phyloP scores from a whole-genome alignment of 2,797 vertebrate species.

The Cryptoblepharus egeriae region DNA sequence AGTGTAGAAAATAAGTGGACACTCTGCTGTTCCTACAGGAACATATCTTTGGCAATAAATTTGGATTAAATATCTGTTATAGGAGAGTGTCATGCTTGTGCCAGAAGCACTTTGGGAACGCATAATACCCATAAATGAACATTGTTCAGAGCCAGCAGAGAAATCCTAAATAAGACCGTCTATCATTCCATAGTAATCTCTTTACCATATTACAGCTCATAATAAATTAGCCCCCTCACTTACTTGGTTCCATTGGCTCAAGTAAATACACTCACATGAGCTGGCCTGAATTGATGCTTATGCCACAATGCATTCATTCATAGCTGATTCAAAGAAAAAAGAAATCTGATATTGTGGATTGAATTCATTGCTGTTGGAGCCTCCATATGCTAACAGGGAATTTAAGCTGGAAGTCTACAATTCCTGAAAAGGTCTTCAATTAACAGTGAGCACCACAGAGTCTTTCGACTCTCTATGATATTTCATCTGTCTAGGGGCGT shows the following conservation, averaged over 20 bases:
- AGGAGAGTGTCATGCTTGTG: slow-evolving; percentile 58
- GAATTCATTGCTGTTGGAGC: fast-evolving
- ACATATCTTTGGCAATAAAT: slow-evolving; percentile 66
- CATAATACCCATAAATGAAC: slow-evolving; percentile 68
- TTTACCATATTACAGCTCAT: slow-evolving; percentile 55
- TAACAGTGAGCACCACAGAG: neutral
- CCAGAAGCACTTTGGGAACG: slow-evolving; percentile 67
- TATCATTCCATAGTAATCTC: slow-evolving; percentile 61
- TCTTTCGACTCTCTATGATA: slow-evolving; percentile 7
- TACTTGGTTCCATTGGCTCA: slow-evolving; percentile 51
- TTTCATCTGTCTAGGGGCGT: slow-evolving; percentile 37
- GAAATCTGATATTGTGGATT: slow-evolving; percentile 9
- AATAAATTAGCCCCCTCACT: slow-evolving; percentile 61
- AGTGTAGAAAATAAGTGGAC: slow-evolving; percentile 42
- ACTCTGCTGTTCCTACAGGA: slow-evolving; percentile 53
- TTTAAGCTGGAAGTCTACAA: neutral
- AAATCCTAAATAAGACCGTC: slow-evolving; percentile 67
- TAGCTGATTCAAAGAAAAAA: slow-evolving; percentile 25
- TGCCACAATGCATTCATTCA: slow-evolving; percentile 32
- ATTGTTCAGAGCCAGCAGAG: slow-evolving; percentile 51
- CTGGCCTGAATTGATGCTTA: slow-evolving; percentile 45
- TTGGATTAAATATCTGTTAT: slow-evolving; percentile 62
- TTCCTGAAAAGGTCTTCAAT: slow-evolving; percentile 31
- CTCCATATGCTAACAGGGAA: fast-evolving
- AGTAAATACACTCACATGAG: slow-evolving; percentile 57